Base-by-base conservation (phyloP, 2,797 vertebrate genomes). In the Tragelaphus oryx region DNA sequence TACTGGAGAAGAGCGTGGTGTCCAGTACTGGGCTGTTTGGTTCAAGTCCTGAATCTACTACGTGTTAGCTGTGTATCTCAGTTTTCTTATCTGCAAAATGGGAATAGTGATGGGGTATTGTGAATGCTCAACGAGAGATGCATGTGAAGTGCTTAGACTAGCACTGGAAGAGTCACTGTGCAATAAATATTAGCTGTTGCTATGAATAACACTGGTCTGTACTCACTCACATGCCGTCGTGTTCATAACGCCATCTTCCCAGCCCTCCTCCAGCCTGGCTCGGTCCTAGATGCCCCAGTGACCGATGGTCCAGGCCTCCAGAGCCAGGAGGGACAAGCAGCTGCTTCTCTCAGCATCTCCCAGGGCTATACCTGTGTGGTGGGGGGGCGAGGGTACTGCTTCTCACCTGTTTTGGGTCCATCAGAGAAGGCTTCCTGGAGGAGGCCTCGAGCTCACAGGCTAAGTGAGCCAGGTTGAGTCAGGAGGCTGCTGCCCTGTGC, bases 391-490 rank as follows among this genome's bases (percentile, higher is more conserved):
- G 17, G 30, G 76, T 2, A 28, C 41, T 11, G 88, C 52, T 88
- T n/a, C 78, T 88, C 50, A 26, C 28, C 85, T 87, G 57, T 57
- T 87, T 62, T n/a, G 71, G 87, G 30, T 12, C 44, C 50, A 71
- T 83, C 89, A 85, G 48, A 84, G 92, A 89, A 87, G 81, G 46
- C 89, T 91, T 96, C 91, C 87, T 74, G 37, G 87, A 94, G 57
- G 68, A 96, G 57, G 65, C 28, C 18, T 85, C 44, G 0, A 7
- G 30, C 62, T 30, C 30, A 85, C 20, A 52, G 30, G 48, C 22
- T 46, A 17, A 87, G 62, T 26, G 65, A 87, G 41, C 71, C 89
- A 54, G 83, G 59, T n/a, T 9, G 18, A 74, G 44, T 93, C 52
- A 94, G 75, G 30, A 86, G 60, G 52, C 30, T n/a, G 50, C 75